Conservation (phyloP, 2,113 vertebrate species). For the Malurus alboscapulatus region DNA sequence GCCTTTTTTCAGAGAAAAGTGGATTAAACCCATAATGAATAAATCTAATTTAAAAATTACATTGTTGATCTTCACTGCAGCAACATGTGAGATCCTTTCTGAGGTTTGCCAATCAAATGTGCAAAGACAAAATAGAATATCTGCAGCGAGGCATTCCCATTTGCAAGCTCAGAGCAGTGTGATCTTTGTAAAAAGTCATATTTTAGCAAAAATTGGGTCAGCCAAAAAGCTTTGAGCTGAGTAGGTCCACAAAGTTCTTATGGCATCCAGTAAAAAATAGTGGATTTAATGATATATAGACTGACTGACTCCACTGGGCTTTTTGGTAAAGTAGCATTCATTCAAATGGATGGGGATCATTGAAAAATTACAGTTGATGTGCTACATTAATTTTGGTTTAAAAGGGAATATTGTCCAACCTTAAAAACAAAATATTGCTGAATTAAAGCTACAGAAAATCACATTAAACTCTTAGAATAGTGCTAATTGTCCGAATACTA, state of each 20-base stretch:
- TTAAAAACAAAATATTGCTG: neutral
- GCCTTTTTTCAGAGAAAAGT: constrained; percentile 56
- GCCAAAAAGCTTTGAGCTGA: neutral
- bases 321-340: neutral
- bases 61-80: constrained; percentile 41
- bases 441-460: neutral
- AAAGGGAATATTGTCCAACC: neutral
- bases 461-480: neutral
- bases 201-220: neutral
- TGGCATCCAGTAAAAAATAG: neutral
- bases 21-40: constrained; percentile 52
- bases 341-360: neutral
- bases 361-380: neutral
- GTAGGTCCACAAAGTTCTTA: neutral
- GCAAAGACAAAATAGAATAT: neutral
- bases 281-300: constrained; percentile 2
- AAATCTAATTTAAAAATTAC: constrained; percentile 66
- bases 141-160: neutral
- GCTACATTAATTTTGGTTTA: constrained; percentile 29
- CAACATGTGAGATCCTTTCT: constrained; percentile 32
- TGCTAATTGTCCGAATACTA: neutral
- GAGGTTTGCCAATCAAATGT: neutral
- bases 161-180: neutral
- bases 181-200: neutral
- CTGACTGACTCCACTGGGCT: constrained; percentile 32